Evolutionary conservation across 2,113 vertebrate genomes (phyloP), one percentile per base, ranked within the genome.

Genomic region (Struthio camelus): DNA sequence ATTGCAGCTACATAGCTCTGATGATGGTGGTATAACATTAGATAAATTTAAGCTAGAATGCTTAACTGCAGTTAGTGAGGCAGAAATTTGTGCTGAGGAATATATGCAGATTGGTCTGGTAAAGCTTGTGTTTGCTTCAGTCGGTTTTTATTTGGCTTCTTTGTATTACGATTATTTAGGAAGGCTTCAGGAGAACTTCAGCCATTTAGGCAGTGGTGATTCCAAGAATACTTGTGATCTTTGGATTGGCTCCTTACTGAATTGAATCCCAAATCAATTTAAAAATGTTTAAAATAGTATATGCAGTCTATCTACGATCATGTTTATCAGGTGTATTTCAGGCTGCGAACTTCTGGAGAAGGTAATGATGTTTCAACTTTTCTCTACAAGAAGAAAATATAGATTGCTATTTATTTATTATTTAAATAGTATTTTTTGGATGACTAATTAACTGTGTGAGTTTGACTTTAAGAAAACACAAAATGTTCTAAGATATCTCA

Each of bases 131-230:
- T 14, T n/a, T 89, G 2, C 65, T 88, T 83, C 56, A 36, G 23
- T 6, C 50, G 90, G 46, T 59, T 97, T 91, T 54, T 56, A 16
- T 51, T 94, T 79, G 78, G 27, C 71, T 96, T 87, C 14, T 82
- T 84, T 62, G 66, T 56, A 44, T 69, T 62, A 66, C 87, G 65
- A 69, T 92, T 84, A 89, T 38, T 93, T 3, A 61, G 34, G 15
- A 75, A 36, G 81, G 46, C 66, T 34, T 80, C 80, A 42, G 56
- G 93, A 90, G 72, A 94, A 86, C 96, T 92, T 79, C 93, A 91
- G 28, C 76, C 66, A 70, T n/a, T 5, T 1, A 30, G 90, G 83
- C 51, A 75, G 46, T 62, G 92, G 11, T 17, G 23, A 78, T 56
- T 93, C 42, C 42, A 77, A 79, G 87, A 53, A 30, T 61, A 10